phyloP scores from a whole-genome alignment of 1,140 invertebrate species.

The Aphelinus atriplicis region DNA sequence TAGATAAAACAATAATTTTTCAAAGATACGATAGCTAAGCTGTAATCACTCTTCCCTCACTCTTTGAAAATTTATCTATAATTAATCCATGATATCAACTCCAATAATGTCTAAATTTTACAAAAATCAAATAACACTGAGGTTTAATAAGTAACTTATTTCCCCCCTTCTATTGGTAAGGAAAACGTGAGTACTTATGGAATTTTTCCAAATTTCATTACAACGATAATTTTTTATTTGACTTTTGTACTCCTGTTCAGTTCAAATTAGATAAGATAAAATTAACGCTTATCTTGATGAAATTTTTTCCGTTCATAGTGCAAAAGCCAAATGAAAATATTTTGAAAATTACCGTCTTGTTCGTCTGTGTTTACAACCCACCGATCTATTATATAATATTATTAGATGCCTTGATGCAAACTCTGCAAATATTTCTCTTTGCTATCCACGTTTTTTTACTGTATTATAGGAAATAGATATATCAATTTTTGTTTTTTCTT shows the following conservation, averaged over 20 bases:
- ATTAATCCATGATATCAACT: not conserved
- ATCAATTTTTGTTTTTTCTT: constrained; percentile 31
- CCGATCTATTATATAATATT: too few relatives aligned
- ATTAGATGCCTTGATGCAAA: not conserved
- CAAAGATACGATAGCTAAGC: constrained; percentile 26
- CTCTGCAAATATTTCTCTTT: not conserved
- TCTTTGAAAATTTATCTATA: constrained; percentile 5
- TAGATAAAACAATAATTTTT: constrained; percentile 20
- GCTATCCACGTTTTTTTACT: not conserved
- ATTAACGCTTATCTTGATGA: too few relatives aligned
- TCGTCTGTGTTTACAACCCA: too few relatives aligned
- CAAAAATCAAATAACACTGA: not conserved
- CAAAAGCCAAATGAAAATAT: too few relatives aligned
- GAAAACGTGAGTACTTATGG: too few relatives aligned
- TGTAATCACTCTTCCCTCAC: not conserved
- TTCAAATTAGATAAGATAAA: too few relatives aligned
- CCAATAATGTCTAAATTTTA: constrained; percentile 7
- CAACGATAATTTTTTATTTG: not conserved
- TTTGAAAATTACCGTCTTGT: too few relatives aligned
- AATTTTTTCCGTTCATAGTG: too few relatives aligned
- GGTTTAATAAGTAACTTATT: not conserved
- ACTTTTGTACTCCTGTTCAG: constrained; percentile 28
- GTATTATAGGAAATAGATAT: constrained; percentile 20
- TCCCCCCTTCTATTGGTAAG: too few relatives aligned
- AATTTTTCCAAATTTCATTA: too few relatives aligned